phyloP scores from a whole-genome alignment of 2,113 vertebrate species.

The Numenius arquata region DNA sequence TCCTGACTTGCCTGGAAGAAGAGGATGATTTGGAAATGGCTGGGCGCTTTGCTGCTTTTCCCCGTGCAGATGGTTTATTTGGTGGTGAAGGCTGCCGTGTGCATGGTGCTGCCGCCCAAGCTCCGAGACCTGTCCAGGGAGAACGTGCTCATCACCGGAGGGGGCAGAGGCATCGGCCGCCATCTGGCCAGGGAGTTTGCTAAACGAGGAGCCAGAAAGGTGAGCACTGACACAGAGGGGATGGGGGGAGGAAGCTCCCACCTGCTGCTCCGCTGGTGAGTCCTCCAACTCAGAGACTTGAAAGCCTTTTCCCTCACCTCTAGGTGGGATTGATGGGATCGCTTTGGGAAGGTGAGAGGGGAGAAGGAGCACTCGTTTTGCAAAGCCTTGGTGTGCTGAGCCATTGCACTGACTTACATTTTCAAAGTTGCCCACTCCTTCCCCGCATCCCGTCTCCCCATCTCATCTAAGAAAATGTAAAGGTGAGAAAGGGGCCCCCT shows the following conservation, averaged over 20 bases:
- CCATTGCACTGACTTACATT: rapidly evolving
- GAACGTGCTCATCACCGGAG: constrained; percentile 92
- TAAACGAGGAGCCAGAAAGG: constrained; percentile 88
- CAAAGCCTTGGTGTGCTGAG: background rate
- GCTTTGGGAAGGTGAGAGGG: background rate
- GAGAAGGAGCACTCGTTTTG: background rate
- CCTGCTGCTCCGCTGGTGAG: background rate
- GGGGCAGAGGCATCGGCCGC: constrained; percentile 94
- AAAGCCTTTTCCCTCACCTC: background rate
- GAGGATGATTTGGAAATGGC: constrained; percentile 84
- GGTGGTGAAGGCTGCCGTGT: constrained; percentile 76
- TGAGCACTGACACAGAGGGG: constrained; percentile 48
- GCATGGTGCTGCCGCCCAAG: constrained; percentile 77
- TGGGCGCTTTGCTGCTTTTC: constrained; percentile 84
- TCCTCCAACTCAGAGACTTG: background rate
- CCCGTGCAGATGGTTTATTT: constrained; percentile 83
- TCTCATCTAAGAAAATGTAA: background rate
- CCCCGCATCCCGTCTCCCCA: background rate
- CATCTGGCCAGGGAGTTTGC: constrained; percentile 92
- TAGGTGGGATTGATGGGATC: background rate
- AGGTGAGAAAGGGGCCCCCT: background rate
- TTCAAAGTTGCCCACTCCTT: background rate
- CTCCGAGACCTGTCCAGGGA: constrained; percentile 85
- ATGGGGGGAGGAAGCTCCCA: background rate
- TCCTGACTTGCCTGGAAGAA: constrained; percentile 20